A percentile compares a stretch with the other conserved stretches of the same genome.
phyloP scores from a whole-genome alignment of 2,797 vertebrate genomes.

The Sebastes matsubarae region DNA sequence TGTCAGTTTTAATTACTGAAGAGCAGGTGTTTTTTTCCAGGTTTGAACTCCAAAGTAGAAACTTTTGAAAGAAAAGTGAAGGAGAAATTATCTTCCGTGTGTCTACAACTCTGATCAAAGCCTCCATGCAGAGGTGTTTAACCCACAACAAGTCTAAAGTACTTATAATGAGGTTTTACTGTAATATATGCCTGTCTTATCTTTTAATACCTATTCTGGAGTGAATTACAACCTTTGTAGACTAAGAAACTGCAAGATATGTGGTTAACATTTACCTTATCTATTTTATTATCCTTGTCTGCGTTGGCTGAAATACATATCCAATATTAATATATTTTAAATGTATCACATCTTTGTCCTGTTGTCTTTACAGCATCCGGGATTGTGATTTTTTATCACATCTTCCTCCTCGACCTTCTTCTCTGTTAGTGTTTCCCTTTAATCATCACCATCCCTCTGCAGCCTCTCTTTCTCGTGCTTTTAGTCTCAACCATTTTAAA shows the following conservation, averaged over 20 bases:
- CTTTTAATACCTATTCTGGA: neutral
- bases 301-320: neutral
- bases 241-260: neutral
- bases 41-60: neutral
- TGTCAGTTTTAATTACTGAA: neutral
- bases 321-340: neutral
- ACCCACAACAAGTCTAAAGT: neutral
- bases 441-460: neutral
- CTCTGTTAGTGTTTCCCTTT: neutral
- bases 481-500: neutral
- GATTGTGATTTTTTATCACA: neutral
- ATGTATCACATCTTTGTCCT: neutral
- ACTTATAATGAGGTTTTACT: neutral
- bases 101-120: neutral
- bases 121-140: neutral
- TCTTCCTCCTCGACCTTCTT: neutral
- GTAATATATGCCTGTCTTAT: neutral
- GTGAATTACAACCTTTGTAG: neutral
- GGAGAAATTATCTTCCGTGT: neutral
- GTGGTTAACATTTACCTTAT: constrained; percentile 12
- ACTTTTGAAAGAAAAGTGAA: neutral
- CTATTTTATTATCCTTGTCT: neutral
- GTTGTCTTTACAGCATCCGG: neutral
- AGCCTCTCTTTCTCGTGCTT: neutral
- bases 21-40: neutral